A percentile compares a stretch with the other conserved stretches of the same genome.
Conservation (phyloP, 2,797 vertebrate species). For the Periophthalmus magnuspinnatus region DNA sequence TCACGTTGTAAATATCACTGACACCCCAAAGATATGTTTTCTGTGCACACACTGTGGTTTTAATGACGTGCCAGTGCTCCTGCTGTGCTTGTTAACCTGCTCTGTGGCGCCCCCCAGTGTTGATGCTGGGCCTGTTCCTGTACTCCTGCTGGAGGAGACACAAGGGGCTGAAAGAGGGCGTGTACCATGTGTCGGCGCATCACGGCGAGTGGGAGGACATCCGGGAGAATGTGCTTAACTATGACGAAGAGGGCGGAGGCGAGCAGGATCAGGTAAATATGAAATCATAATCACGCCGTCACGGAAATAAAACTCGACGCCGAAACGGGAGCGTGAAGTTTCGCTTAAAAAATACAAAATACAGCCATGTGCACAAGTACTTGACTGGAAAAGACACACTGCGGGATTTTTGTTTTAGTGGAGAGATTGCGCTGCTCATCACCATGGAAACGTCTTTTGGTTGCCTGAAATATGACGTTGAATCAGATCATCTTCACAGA, state of each 20-base stretch:
- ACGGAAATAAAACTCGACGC: too few species aligned
- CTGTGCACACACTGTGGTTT: constrained; percentile 23
- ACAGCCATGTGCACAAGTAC: too few species aligned
- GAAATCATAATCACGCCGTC: neutral
- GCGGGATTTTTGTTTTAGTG: too few species aligned
- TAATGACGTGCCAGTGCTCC: constrained; percentile 27
- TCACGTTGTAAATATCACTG: constrained; percentile 30
- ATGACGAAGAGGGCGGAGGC: constrained; percentile 89
- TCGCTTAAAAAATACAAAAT: too few species aligned
- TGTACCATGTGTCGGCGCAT: constrained; percentile 79
- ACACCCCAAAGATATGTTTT: constrained; percentile 21
- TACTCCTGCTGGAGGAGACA: constrained; percentile 83
- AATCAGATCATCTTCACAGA: too few species aligned
- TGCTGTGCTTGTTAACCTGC: constrained; percentile 43
- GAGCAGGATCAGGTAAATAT: constrained; percentile 86
- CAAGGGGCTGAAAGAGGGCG: constrained; percentile 80
- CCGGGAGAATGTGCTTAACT: constrained; percentile 89
- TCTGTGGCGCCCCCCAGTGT: constrained; percentile 78
- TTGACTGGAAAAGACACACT: too few species aligned
- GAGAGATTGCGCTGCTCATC: too few species aligned
- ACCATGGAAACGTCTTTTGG: too few species aligned
- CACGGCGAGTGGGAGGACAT: constrained; percentile 88
- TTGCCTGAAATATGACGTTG: too few species aligned
- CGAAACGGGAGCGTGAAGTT: too few species aligned
- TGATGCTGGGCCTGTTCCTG: constrained; percentile 82